A percentile compares a stretch with the other conserved stretches of the same genome.
Evolutionary conservation across 2,113 vertebrate genomes (phyloP).

Genomic region (Tachysurus vachellii): DNA sequence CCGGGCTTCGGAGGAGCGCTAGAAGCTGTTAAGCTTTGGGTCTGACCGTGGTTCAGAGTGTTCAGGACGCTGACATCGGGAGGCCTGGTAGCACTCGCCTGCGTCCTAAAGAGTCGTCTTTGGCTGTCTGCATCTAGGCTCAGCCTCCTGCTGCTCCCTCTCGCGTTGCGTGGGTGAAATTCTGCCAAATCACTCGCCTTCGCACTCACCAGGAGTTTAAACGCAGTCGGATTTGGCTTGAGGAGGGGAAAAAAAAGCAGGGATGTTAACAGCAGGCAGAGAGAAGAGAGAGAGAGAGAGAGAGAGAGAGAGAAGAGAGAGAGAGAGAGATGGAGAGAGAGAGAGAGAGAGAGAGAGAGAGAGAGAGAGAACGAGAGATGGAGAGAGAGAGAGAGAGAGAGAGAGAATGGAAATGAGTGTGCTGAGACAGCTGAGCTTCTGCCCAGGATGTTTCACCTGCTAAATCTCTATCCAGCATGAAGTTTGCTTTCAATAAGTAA

Average conservation of each 20-base stretch:
- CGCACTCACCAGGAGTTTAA: conserved; percentile 80
- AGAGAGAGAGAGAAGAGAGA: not conserved
- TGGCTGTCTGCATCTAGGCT: conserved; percentile 64
- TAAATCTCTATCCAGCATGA: conserved; percentile 12
- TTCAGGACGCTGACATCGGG: conserved; percentile 64
- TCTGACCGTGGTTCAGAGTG: conserved; percentile 51
- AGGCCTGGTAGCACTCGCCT: conserved; percentile 74
- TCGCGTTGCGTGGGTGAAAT: conserved; percentile 70
- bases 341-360: not conserved
- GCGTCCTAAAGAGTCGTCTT: conserved; percentile 69
- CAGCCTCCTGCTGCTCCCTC: conserved; percentile 59
- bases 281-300: not conserved
- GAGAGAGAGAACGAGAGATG: not conserved
- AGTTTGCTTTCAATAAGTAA: conserved; percentile 31
- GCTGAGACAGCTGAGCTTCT: conserved; percentile 13
- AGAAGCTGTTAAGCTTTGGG: conserved; percentile 64
- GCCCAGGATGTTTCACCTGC: conserved; percentile 23
- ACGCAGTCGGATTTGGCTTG: conserved; percentile 80
- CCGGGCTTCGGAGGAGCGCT: conserved; percentile 79
- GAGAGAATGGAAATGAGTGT: conserved; percentile 48
- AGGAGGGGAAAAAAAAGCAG: conserved; percentile 55
- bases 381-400: not conserved
- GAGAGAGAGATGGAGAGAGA: conserved; percentile 22
- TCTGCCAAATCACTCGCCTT: conserved; percentile 76
- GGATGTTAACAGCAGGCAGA: conserved; percentile 33